Base-by-base conservation (phyloP, 2,113 vertebrate species). In the Lagopus muta region DNA sequence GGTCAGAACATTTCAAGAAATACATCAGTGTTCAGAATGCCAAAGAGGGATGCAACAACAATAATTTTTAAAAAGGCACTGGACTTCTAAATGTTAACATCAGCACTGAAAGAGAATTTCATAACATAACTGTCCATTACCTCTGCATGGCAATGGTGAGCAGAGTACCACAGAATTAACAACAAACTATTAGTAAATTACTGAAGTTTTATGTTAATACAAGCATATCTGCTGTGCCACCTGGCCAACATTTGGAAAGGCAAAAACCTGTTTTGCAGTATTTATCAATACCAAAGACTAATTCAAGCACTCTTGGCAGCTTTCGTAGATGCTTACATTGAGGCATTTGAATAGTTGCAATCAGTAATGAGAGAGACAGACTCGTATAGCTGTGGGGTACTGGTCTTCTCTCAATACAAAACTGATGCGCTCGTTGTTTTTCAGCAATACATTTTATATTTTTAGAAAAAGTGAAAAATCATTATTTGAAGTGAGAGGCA, bases 171-270 rank as follows among this genome's bases (percentile, higher is more conserved):
- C 30, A 43, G 55, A 75, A 84, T 74, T 5, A 78, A 17, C 67
- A 3, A 1, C 17, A 16, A 71, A 52, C 1, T 10, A 6, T 45
- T 80, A 72, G 40, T 8, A 7, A 45, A 92, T 42, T 82, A 70
- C 45, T 8, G 6, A 50, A 92, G 32, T 71, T 92, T 71, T 11
- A 50, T 3, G 2, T 43, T 36, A n/a, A 52, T 47, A 64, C 6
- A 77, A 86, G 85, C 64, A 89, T 93, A 88, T 69, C 85, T 94
- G 72, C 89, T 61, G 58, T 91, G 89, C 84, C 87, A 91, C 92
- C 92, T 93, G 94, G 82, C 43, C 82, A 95, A 91, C 48, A 17
- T 77, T 89, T 87, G 73, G 82, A 42, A 13, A 18, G 22, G 27
- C 55, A 77, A 80, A 78, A 87, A 45, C 27, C 78, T 91, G 75